phyloP scores from a whole-genome alignment of 2,113 vertebrate genomes.

The Eulemur rufifrons region DNA sequence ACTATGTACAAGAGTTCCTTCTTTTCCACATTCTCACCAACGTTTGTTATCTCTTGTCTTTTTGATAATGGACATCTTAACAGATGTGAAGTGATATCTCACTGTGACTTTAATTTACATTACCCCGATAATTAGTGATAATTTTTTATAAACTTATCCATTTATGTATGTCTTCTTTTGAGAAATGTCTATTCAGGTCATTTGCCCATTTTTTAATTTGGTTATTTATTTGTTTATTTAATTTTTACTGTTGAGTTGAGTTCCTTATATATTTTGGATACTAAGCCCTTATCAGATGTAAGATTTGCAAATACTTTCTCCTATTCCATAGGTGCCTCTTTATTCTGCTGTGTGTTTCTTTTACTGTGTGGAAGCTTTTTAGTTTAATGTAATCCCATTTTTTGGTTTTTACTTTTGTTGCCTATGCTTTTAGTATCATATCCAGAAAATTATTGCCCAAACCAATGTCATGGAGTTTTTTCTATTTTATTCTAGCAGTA shows the following conservation, averaged over 20 bases:
- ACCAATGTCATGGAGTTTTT: background rate
- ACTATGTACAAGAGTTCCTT: background rate
- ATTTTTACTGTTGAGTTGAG: background rate
- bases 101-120: background rate
- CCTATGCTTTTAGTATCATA: background rate
- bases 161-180: background rate
- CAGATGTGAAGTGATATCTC: background rate
- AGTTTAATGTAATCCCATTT: background rate
- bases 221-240: background rate
- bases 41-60: background rate
- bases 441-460: background rate
- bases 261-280: background rate
- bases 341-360: background rate
- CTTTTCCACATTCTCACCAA: background rate
- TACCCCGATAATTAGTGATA: background rate
- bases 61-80: background rate
- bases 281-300: background rate
- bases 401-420: background rate
- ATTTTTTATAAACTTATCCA: background rate
- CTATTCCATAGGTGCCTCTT: background rate
- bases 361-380: background rate
- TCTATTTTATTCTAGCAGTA: background rate
- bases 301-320: background rate
- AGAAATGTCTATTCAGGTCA: background rate
- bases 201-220: background rate